Percentiles rank a stretch among this genome's conserved stretches.
These are phyloP conservation scores for Eristalis intricaria DNA, from an alignment of 2,888 invertebrate species.

Conservation along the genomic window DNA sequence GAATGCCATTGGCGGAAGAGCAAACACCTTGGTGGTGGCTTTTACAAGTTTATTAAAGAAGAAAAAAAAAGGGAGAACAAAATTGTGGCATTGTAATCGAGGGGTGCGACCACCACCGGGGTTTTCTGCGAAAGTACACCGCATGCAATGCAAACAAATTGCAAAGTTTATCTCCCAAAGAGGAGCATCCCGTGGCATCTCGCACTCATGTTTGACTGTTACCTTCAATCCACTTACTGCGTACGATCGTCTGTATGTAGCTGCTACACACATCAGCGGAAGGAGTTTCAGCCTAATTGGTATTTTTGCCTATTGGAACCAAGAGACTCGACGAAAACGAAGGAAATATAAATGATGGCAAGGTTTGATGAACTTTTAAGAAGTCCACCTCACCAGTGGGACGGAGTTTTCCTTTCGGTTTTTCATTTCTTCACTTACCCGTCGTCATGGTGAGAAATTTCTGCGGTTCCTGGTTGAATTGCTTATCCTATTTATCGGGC, in stretches of 20 bases:
- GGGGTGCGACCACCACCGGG: not conserved
- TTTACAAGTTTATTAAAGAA: conserved; percentile 13
- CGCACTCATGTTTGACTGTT: not conserved
- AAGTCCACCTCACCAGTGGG: conserved; percentile 9
- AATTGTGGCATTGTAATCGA: conserved; percentile 22
- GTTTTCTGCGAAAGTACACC: not conserved
- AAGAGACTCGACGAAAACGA: not conserved
- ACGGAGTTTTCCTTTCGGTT: not conserved
- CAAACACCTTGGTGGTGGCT: conserved; percentile 47
- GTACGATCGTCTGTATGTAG: conserved; percentile 12
- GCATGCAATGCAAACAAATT: conserved; percentile 26
- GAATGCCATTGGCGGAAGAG: conserved; percentile 42
- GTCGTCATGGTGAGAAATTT: conserved; percentile 60
- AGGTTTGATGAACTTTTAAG: conserved; percentile 64
- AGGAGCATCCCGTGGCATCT: conserved; percentile 6
- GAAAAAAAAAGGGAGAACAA: not conserved
- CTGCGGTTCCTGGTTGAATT: conserved; percentile 40
- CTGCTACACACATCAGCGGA: conserved; percentile 14
- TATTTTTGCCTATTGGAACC: conserved; percentile 27
- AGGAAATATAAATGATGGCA: not conserved
- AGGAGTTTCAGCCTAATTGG: conserved; percentile 60
- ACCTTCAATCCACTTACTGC: not conserved
- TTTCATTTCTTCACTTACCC: conserved; percentile 45
- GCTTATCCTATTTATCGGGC: conserved; percentile 36
- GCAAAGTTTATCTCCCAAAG: conserved; percentile 5